These are phyloP conservation scores for Cephalopterus ornatus DNA, from an alignment of 2,113 vertebrate species.

Conservation along the genomic window DNA sequence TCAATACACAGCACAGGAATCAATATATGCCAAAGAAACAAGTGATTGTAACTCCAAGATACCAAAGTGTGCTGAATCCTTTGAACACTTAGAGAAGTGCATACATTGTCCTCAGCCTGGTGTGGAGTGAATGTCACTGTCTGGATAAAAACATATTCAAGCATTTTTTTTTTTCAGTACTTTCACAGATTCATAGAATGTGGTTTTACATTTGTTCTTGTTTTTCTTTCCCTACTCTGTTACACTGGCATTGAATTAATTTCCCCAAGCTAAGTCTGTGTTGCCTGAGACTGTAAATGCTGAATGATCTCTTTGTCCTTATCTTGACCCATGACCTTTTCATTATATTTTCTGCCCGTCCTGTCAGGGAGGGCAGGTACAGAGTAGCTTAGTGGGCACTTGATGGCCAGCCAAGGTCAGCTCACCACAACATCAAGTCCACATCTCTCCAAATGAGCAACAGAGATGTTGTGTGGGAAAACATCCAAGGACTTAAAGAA, in stretches of 20 bases:
- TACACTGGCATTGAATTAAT: neutral
- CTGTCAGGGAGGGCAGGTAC: neutral
- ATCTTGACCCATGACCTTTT: neutral
- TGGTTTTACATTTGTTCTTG: neutral
- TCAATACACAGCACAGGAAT: neutral
- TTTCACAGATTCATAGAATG: neutral
- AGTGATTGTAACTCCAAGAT: neutral
- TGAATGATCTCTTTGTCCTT: neutral
- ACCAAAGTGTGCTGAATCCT: neutral
- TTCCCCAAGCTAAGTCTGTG: neutral
- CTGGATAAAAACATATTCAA: neutral
- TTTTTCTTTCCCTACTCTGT: neutral
- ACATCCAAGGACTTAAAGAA: neutral
- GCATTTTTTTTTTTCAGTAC: neutral
- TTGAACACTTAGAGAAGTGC: neutral
- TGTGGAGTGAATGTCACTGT: neutral
- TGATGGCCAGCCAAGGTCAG: neutral
- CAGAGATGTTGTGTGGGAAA: neutral
- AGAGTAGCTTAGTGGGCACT: neutral
- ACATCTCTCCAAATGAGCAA: neutral
- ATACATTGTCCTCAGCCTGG: neutral
- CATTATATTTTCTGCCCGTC: neutral
- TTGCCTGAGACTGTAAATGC: neutral
- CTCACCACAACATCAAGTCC: neutral
- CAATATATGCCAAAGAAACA: neutral